Base-by-base conservation (phyloP, 2,113 vertebrate genomes). In the Equus quagga region DNA sequence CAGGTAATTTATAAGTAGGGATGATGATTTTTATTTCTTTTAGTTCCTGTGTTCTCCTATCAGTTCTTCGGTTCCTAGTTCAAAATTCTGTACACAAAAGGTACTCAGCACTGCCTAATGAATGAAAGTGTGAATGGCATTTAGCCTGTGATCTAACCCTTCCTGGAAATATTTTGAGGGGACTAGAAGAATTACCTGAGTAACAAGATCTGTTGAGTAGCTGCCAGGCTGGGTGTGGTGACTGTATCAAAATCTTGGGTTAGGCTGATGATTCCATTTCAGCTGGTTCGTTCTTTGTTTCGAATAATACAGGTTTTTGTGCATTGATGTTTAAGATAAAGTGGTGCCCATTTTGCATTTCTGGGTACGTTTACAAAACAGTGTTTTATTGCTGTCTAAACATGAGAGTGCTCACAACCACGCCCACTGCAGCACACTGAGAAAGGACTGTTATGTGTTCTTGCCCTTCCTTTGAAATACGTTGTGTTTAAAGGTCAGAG, bases 361-460 rank as follows among this genome's bases (percentile, higher is more conserved):
- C 76, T 85, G 82, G 31, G 69, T 95, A 24, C 0, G 0, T 98
- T 98, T 98, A 98, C 96, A 98, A 98, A 98, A 97, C 91, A 98
- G 58, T 69, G 56, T 93, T 98, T 98, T 96, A 94, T 95, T 98
- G 97, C 97, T 98, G 89, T 82, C 95, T 98, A 98, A 98, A 98
- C 91, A 98, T 0, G 0, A 62, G 85, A n/a, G 60, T 33, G 44
- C 94, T 92, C 41, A 4, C 24, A 69, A 11, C 56, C 0, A 73
- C 0, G 92, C 95, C 67, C 60, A 13, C 33, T 65, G 60, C n/a
- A 69, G 51, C 72, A 33, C n/a, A 85, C 60, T 24, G 51, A 90
- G 62, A 96, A 92, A 94, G 96, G 36, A 33, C 67, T 89, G 67
- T 83, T 95, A 0, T 0, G 54, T 26, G 44, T 69, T 46, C 72